Conservation (phyloP, 2,888 invertebrate genomes). For the Mechanitis messenoides region DNA sequence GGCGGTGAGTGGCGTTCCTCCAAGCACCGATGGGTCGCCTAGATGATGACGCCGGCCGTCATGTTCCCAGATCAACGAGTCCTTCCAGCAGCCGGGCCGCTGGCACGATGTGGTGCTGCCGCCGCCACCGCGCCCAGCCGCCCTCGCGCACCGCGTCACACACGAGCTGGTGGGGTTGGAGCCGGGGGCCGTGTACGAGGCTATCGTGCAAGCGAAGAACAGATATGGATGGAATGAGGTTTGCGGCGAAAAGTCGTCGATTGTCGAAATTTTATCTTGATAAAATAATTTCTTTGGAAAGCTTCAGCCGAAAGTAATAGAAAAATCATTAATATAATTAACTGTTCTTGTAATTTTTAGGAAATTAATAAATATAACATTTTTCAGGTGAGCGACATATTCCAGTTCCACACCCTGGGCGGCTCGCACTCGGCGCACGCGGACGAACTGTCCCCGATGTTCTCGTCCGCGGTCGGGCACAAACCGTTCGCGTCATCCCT, state of each 20-base stretch:
- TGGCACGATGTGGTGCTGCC: constrained; percentile 81
- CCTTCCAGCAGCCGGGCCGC: constrained; percentile 82
- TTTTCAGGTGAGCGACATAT: constrained; percentile 81
- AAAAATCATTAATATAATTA: too few species aligned
- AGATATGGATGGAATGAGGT: constrained; percentile 85
- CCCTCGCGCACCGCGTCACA: constrained; percentile 72
- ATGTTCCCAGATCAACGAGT: constrained; percentile 79
- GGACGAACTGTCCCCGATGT: constrained; percentile 63
- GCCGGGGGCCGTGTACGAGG: constrained; percentile 82
- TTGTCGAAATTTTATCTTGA: too few species aligned
- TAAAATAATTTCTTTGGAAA: too few species aligned
- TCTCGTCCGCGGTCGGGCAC: constrained; percentile 42
- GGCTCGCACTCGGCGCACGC: constrained; percentile 71
- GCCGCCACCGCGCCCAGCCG: constrained; percentile 58
- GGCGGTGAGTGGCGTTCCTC: constrained; percentile 65
- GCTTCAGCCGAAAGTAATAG: too few species aligned
- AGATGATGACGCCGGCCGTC: too few species aligned
- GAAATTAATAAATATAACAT: neutral
- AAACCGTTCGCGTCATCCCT: constrained; percentile 33
- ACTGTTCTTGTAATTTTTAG: too few species aligned
- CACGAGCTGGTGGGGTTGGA: constrained; percentile 80
- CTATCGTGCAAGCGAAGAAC: constrained; percentile 84
- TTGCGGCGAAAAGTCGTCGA: neutral
- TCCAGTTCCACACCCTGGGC: constrained; percentile 83
- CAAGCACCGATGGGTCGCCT: too few species aligned